Conservation (phyloP, 2,797 vertebrate genomes). For the Melanotaenia trifasciata region DNA sequence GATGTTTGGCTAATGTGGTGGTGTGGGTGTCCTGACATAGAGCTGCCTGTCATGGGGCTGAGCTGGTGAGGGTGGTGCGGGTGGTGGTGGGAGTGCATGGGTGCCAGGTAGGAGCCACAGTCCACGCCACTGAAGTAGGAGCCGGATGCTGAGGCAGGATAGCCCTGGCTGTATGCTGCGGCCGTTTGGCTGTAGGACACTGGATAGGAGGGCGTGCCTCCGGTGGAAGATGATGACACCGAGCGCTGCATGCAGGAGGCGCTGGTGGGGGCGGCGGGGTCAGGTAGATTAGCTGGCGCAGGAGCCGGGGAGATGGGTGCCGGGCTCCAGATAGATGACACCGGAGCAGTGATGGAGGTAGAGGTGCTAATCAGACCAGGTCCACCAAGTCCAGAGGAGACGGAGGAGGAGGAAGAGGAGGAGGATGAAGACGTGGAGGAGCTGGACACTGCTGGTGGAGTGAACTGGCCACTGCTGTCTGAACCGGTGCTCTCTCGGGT, state of each 20-base stretch:
- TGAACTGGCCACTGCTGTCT: slow-evolving; percentile 95
- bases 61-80: slow-evolving; percentile 90
- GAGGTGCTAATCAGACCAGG: slow-evolving; percentile 73
- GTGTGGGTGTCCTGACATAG: slow-evolving; percentile 89
- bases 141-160: slow-evolving; percentile 81
- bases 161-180: slow-evolving; percentile 90
- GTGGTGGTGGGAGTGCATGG: slow-evolving; percentile 95
- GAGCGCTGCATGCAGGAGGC: slow-evolving; percentile 95
- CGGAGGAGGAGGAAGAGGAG: slow-evolving; percentile 82
- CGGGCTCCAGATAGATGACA: slow-evolving; percentile 97
- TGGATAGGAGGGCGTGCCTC: slow-evolving; percentile 85
- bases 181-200: slow-evolving; percentile 92
- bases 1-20: slow-evolving; percentile 90
- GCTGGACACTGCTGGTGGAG: slow-evolving; percentile 89
- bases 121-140: slow-evolving; percentile 96
- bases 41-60: slow-evolving; percentile 89
- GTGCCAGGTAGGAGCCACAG: slow-evolving; percentile 92
- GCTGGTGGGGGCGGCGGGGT: slow-evolving; percentile 84
- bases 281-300: slow-evolving; percentile 80
- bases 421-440: slow-evolving; percentile 88
- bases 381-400: slow-evolving; percentile 62
- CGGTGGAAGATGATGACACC: slow-evolving; percentile 65
- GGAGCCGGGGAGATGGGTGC: slow-evolving; percentile 92
- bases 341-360: slow-evolving; percentile 81
- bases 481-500: slow-evolving; percentile 92